Evolutionary conservation across 2,113 vertebrate species (phyloP).

Genomic region (Edolisoma coerulescens): DNA sequence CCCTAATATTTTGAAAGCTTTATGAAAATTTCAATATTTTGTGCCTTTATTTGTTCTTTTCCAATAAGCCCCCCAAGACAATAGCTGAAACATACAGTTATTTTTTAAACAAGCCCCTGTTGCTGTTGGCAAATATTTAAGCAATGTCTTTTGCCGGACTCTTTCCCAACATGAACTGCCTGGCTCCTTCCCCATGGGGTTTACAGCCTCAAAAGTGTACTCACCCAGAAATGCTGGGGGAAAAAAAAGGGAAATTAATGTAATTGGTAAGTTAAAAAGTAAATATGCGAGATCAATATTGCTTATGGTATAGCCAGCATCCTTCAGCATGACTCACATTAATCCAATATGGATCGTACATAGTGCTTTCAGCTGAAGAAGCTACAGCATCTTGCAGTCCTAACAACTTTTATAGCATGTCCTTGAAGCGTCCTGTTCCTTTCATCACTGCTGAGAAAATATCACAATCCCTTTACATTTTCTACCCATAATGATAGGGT

Average conservation of each 20-base stretch:
- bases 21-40: background rate
- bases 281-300: background rate
- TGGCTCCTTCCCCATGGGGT: background rate
- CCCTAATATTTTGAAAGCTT: background rate
- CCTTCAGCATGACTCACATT: background rate
- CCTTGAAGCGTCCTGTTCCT: constrained; percentile 25
- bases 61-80: background rate
- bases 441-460: constrained; percentile 32
- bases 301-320: background rate
- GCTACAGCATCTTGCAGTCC: background rate
- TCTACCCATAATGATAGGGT: constrained; percentile 35
- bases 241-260: background rate
- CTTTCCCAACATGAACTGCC: background rate
- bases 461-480: constrained; percentile 24
- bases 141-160: background rate
- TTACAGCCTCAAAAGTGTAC: background rate
- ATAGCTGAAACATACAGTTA: background rate
- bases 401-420: constrained; percentile 14
- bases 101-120: background rate
- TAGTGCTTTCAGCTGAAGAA: background rate
- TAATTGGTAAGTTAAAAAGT: background rate
- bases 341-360: background rate
- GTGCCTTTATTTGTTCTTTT: background rate
- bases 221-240: background rate
- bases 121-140: background rate